Percentiles rank a stretch among this genome's conserved stretches.
Conservation (phyloP, 1,140 invertebrate genomes). For the Sitobion miscanthi region DNA sequence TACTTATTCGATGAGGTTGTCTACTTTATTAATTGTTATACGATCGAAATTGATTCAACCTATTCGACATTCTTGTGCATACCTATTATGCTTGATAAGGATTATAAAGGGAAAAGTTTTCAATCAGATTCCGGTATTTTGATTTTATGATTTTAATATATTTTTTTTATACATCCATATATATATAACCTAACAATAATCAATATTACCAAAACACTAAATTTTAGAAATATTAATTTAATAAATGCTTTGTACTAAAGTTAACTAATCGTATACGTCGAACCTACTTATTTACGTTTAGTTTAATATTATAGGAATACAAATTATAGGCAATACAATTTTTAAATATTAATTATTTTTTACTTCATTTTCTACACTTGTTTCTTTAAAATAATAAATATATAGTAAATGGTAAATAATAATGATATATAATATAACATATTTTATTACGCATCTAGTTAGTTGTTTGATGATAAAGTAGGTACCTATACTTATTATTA, state of each 20-base stretch:
- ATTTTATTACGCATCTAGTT: background rate
- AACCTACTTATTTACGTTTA: background rate
- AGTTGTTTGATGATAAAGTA: background rate
- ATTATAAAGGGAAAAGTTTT: background rate
- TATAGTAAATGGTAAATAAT: no score
- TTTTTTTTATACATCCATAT: background rate
- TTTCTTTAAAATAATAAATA: no score
- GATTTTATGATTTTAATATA: background rate
- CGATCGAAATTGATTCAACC: background rate
- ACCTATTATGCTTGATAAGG: background rate
- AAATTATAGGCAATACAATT: no score
- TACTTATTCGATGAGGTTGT: conserved; percentile 28
- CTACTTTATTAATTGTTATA: conserved; percentile 26
- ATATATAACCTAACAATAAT: background rate
- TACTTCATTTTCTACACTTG: no score
- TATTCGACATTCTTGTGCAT: background rate
- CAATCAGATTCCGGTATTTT: background rate
- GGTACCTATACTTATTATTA: background rate
- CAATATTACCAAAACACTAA: background rate
- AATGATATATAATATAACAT: background rate
- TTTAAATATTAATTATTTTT: no score
- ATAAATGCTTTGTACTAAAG: no score
- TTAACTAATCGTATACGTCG: no score
- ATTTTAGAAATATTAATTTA: background rate
- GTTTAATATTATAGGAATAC: background rate